These are phyloP conservation scores for Theristus sp. DNA, from an alignment of 2,888 invertebrate genomes.

Conservation along the genomic window DNA sequence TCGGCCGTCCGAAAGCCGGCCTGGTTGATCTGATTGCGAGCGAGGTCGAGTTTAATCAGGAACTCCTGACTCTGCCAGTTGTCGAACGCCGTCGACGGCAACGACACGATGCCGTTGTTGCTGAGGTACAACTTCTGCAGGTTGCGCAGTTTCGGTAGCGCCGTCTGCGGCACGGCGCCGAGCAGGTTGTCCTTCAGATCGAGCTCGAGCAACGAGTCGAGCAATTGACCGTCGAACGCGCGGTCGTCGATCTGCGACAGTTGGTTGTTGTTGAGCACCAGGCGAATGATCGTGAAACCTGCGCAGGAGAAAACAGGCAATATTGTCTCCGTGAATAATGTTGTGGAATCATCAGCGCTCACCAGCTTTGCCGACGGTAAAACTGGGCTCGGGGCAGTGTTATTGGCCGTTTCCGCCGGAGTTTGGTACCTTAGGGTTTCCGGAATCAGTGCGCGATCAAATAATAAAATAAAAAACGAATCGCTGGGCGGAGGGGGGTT, in stretches of 20 bases:
- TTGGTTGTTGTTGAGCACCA: slow-evolving; percentile 26
- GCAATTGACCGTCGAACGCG: slow-evolving; percentile 23
- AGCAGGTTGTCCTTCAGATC: slow-evolving; percentile 26
- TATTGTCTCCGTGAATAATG: no score
- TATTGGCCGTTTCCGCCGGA: no score
- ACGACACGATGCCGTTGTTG: slow-evolving; percentile 18
- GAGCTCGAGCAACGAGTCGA: slow-evolving; percentile 24
- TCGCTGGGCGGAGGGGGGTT: no score
- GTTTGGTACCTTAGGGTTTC: no score
- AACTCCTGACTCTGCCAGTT: slow-evolving; percentile 18
- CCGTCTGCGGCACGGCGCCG: slow-evolving; percentile 18
- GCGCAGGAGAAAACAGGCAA: no score
- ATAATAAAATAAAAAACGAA: no score
- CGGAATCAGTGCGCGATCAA: no score
- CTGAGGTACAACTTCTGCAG: slow-evolving; percentile 26
- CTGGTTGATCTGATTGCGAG: slow-evolving; percentile 14
- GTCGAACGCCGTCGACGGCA: slow-evolving; percentile 15
- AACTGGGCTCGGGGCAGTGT: no score
- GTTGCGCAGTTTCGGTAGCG: slow-evolving; percentile 18
- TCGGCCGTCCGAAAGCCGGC: neutral
- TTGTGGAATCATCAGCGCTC: no score
- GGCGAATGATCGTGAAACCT: slow-evolving; percentile 19
- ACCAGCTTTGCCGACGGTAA: no score
- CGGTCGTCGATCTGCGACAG: slow-evolving; percentile 15
- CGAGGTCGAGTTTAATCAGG: slow-evolving; percentile 22